A percentile compares a stretch with the other conserved stretches of the same genome.
Conservation (phyloP, 1,140 invertebrate species). For the Vanessa tameamea region DNA sequence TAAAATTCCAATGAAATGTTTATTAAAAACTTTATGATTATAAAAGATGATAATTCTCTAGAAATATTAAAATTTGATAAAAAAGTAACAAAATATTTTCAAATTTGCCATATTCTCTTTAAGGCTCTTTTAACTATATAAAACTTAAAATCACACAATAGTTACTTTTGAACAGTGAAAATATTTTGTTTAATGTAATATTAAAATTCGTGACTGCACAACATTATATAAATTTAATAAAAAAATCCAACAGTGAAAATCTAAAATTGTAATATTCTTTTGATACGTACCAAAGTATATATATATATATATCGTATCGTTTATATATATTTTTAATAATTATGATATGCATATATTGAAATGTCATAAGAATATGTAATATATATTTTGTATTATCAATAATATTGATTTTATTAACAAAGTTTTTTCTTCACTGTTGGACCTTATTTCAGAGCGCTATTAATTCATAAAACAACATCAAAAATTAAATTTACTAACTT, state of each 20-base stretch:
- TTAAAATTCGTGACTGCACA: no score
- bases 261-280: no score
- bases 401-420: background rate
- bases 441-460: constrained; percentile 23
- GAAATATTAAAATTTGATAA: background rate
- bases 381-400: background rate
- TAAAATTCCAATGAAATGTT: background rate
- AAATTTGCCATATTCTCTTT: no score
- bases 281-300: no score
- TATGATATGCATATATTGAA: no score
- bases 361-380: no score
- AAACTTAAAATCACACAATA: no score
- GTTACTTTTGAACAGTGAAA: background rate
- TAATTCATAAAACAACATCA: constrained; percentile 26
- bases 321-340: no score
- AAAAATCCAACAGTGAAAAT: constrained; percentile 4
- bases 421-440: constrained; percentile 31
- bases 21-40: background rate
- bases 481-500: background rate
- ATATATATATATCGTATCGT: no score
- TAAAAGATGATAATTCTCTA: constrained; percentile 29
- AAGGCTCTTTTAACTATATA: no score
- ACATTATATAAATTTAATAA: background rate
- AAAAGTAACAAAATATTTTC: constrained; percentile 8
- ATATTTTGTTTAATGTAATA: background rate